Evolutionary conservation across 2,113 vertebrate genomes (phyloP), one percentile per base, ranked within the genome.

Genomic region (Chaetodon auriga): DNA sequence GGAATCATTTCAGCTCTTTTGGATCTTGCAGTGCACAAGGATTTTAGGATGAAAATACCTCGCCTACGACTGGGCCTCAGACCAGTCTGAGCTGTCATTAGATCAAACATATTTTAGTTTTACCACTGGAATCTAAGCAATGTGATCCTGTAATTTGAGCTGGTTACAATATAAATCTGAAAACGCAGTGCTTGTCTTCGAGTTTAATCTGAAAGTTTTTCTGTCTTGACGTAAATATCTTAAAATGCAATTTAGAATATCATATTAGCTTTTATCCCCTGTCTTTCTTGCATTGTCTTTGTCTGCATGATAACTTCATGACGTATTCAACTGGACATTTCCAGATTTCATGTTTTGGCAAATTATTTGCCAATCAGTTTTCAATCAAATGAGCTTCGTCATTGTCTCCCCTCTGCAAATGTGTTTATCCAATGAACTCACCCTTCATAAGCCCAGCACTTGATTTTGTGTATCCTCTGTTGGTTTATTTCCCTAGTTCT

Each of bases 391-490:
- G n/a, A 30, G 55, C 25, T 57, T 25, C 23, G 6, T 25, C 23
- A 25, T 25, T 57, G 55, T 57, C 6, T 57, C 6, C 13, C 23
- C 13, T 25, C 4, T 48, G 10, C 48, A 75, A 23, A 45, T 73
- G 16, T 86, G 30, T 87, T 72, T 65, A 68, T 84, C 23, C 36
- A 21, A 13, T 43, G 63, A 81, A 76, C 25, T 65, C 38, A 5
- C 8, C 30, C 30, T 30, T 30, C 1, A 3, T 62, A 23, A 61
- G 55, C 55, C 36, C 2, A 54, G 80, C n/a, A 51, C 51, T 45
- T 81, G 11, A 62, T 66, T 79, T 62, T 81, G 41, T 45, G 58
- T 62, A 23, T 78, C 8, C 58, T 36, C 43, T 35, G 14, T 25
- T 65, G 46, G 19, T 85, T 84, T 82, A 25, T 38, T 66, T 90